These are phyloP conservation scores for Mythimna impura DNA, from an alignment of 2,888 invertebrate species.

Conservation along the genomic window DNA sequence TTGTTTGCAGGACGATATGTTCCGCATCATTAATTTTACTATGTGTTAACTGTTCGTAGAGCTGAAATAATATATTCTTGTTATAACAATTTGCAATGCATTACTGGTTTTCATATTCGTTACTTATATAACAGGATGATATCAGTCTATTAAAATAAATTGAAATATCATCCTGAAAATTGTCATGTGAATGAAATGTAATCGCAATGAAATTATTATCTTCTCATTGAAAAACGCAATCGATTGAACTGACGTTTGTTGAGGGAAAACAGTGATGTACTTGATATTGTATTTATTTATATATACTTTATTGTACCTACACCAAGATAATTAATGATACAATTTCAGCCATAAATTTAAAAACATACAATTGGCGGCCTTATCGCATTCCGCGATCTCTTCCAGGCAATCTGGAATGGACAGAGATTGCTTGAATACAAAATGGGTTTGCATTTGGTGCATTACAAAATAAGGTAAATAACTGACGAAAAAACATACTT, in stretches of 20 bases:
- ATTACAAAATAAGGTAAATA: no score
- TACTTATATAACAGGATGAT: background rate
- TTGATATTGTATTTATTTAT: no score
- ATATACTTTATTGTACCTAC: no score
- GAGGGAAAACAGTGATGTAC: background rate
- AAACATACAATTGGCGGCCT: no score
- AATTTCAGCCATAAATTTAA: no score
- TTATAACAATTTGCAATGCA: background rate
- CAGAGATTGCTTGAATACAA: no score
- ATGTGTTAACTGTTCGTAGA: background rate
- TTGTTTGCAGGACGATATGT: background rate
- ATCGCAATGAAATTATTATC: conserved; percentile 1
- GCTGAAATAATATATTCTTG: background rate
- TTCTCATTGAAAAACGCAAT: background rate
- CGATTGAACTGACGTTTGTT: background rate
- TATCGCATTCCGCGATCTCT: no score
- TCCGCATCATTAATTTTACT: background rate
- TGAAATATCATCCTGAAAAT: background rate
- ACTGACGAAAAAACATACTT: no score
- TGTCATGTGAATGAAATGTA: background rate
- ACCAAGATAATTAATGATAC: no score
- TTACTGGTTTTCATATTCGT: conserved; percentile 5
- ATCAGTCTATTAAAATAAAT: conserved; percentile 24
- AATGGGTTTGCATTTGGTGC: no score
- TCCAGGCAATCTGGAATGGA: no score